phyloP scores from a whole-genome alignment of 2,888 invertebrate genomes.

The Eilema sororculum region DNA sequence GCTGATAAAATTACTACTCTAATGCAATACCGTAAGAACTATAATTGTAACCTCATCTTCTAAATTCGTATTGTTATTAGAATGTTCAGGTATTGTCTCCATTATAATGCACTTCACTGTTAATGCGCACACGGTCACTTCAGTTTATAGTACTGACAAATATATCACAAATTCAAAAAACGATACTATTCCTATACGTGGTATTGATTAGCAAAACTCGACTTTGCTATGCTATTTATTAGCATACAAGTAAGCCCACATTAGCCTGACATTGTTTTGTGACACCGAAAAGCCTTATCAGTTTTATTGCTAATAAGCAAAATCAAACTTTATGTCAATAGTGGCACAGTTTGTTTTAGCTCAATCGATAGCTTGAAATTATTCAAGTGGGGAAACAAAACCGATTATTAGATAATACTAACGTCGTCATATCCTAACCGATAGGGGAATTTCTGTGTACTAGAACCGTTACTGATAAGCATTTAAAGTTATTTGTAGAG shows the following conservation, averaged over 20 bases:
- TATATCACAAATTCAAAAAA: slow-evolving; percentile 54
- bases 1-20: neutral
- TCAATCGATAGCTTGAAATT: slow-evolving; percentile 37
- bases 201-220: slow-evolving; percentile 62
- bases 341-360: slow-evolving; percentile 47
- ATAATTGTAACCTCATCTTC: slow-evolving; percentile 42
- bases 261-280: slow-evolving; percentile 51
- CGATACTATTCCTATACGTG: slow-evolving; percentile 50
- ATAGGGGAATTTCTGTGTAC: slow-evolving; percentile 55
- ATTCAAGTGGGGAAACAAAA: slow-evolving; percentile 54
- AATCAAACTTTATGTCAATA: slow-evolving; percentile 48
- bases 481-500: neutral
- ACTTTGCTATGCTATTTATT: slow-evolving; percentile 59
- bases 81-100: slow-evolving; percentile 51
- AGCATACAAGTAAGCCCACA: slow-evolving; percentile 61
- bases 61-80: slow-evolving; percentile 41
- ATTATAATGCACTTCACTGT: slow-evolving; percentile 40
- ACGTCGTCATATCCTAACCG: slow-evolving; percentile 68
- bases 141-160: slow-evolving; percentile 50
- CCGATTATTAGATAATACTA: slow-evolving; percentile 63
- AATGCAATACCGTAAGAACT: neutral
- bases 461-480: slow-evolving; percentile 23
- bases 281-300: slow-evolving; percentile 45
- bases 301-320: slow-evolving; percentile 38
- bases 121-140: slow-evolving; percentile 48